Evolutionary conservation across 2,113 vertebrate genomes (phyloP), one percentile per base, ranked within the genome.

Genomic region (Loxodonta africana): DNA sequence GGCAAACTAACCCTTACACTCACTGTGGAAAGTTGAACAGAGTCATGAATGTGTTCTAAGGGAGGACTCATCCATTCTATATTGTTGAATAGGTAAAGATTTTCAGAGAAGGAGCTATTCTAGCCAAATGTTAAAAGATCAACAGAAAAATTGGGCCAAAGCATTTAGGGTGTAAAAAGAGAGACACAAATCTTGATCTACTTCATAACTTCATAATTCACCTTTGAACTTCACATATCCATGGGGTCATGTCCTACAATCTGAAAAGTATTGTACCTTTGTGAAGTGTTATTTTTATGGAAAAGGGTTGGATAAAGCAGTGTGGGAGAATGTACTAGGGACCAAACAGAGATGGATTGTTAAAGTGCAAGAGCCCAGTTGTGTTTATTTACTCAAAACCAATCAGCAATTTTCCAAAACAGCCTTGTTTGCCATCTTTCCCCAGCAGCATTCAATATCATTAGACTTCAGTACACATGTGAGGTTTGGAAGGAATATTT

Each of bases 351-450:
- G 44, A 62, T 8, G 33, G 21, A 33, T 83, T 85, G n/a, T 57
- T 74, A 92, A 84, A 85, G 10, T 62, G 8, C 15, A n/a, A 85
- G 46, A 76, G 41, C 1, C 12, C 26, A 73, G 21, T 33, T 78
- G 25, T 51, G n/a, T 94, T 90, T 76, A 46, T 69, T 93, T 95
- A 86, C 44, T 93, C 82, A n/a, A 90, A 91, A 83, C 44, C 26
- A 57, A 76, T 48, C 37, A 78, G 69, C 5, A 83, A 1, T 93
- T 95, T 91, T 84, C 51, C 10, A 69, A 83, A 93, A 88, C 15
- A 51, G 7, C 23, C 67, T 23, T 21, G 2, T 81, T 95, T 94
- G 17, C 20, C 37, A n/a, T 82, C 41, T 73, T 80, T 93, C 21
- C 30, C 51, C 0, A 21, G 20, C 5, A 85, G 7, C 23, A 69